Evolutionary conservation across 2,113 vertebrate genomes (phyloP).

Genomic region (Passer montanus): DNA sequence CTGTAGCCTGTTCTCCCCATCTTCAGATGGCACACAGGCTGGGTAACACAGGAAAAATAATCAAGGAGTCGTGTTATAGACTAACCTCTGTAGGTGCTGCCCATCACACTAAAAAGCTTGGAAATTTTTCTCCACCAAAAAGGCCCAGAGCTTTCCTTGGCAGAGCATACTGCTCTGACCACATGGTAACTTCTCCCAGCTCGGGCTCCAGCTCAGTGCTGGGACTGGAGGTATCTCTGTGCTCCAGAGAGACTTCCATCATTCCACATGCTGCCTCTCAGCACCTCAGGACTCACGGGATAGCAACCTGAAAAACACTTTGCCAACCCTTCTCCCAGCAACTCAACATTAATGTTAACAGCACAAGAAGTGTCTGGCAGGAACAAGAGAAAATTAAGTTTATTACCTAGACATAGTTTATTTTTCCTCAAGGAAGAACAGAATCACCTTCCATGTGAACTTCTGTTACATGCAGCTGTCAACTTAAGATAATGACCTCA

Average conservation of each 20-base stretch:
- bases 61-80: background rate
- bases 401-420: background rate
- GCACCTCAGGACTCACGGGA: rapidly evolving
- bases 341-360: background rate
- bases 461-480: background rate
- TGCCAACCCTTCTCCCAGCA: background rate
- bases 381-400: background rate
- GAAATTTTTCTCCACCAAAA: background rate
- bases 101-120: background rate
- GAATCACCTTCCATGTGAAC: background rate
- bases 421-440: background rate
- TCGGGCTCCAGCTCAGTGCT: rapidly evolving
- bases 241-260: background rate
- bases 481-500: background rate
- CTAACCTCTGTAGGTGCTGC: background rate
- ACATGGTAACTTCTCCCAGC: background rate
- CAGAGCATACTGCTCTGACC: background rate
- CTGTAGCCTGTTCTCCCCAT: background rate
- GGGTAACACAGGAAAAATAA: background rate
- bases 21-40: background rate
- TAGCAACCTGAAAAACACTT: background rate
- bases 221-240: rapidly evolving
- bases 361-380: background rate
- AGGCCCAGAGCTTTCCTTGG: background rate
- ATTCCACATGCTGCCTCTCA: background rate